Base-by-base conservation (phyloP, 1,140 invertebrate genomes). In the Coenobita brevimanus region DNA sequence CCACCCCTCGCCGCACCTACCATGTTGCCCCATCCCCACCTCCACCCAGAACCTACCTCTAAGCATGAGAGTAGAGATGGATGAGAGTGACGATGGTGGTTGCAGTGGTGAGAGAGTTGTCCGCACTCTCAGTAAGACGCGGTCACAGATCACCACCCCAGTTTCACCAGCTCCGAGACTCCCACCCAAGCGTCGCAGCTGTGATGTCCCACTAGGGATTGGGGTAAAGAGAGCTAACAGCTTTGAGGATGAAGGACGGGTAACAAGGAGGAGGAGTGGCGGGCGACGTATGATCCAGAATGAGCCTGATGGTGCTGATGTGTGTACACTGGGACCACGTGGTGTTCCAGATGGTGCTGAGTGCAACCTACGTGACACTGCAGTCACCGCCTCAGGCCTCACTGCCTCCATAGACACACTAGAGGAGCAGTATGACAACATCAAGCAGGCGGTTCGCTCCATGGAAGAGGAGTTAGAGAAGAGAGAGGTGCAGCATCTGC, bases 261-360 rank as follows among this genome's bases (percentile, higher is more conserved):
- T 82, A 30, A 76, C 36, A 36, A 54, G 79, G 1, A 80, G 79
- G 54, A 80, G 50, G 21, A 88, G 79, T 38, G 60, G 4, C 3
- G 73, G 50, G 3, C 41, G 86, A 57, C 62, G 67, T 21, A 76
- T 41, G 15, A 43, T 27, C 60, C 62, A 50, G 15, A 88, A 88
- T 67, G 86, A 88, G 62, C 86, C 86, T n/a, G 86, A 88, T 64
- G 80, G 89, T 84, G 89, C 64, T 17, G 75, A 79, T 38, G 21
- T 57, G 2, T 75, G 36, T 76, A 71, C 83, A 10, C 36, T 82
- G n/a, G 80, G 75, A 33, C 69, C 78, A 3, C 88, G 88, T n/a
- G 90, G 87, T 0, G 84, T 86, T n/a, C 90, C 90, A 71, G 90
- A 89, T 75, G 90, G 88, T 41, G 88, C 90, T 43, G 88, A 90